Base-by-base conservation (phyloP, 2,797 vertebrate species). In the Clarias laeviceps region DNA sequence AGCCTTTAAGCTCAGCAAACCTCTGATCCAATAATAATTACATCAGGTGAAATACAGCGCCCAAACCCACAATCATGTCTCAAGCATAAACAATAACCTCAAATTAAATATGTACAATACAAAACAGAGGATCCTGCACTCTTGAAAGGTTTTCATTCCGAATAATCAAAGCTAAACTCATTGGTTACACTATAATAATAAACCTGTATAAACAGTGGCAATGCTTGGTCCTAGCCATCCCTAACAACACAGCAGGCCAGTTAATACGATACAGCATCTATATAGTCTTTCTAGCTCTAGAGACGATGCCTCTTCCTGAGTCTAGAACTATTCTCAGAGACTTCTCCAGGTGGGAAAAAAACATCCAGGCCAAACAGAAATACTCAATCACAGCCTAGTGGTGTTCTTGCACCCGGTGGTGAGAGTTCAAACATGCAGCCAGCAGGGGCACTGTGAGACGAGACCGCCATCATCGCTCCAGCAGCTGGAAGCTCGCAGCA, bases 21-120 rank as follows among this genome's bases (percentile, higher is more conserved):
- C 83, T 84, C 89, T 87, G 45, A 89, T 90, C 91, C 88, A 89
- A 90, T 89, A 87, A 80, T 88, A 91, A 90, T 89, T 91, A 88
- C 74, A 91, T 88, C 91, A 88, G 88, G 90, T 90, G 62, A 82
- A 84, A 72, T 76, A 86, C n/a, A 70, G 59, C 72, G 79, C 85
- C 86, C 84, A 78, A 86, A 91, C 93, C 91, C 90, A 90, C 91
- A 91, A 54, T 88, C 89, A 91, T 90, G 91, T 91, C 91, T 88
- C 85, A 83, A 90, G 87, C 32, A 92, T 91, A 91, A 91, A 91
- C 88, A 86, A 88, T 88, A 64, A 69, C 86, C 80, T 90, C 85
- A 85, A 88, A 90, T 92, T 82, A 84, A 85, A 90, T 95, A 93
- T 94, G 88, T 94, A 95, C 94, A 95, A 85, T 93, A 94, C 90